Evolutionary conservation across 2,888 invertebrate genomes (phyloP), one percentile per base, ranked within the genome.

Genomic region (Fabriciana adippe): DNA sequence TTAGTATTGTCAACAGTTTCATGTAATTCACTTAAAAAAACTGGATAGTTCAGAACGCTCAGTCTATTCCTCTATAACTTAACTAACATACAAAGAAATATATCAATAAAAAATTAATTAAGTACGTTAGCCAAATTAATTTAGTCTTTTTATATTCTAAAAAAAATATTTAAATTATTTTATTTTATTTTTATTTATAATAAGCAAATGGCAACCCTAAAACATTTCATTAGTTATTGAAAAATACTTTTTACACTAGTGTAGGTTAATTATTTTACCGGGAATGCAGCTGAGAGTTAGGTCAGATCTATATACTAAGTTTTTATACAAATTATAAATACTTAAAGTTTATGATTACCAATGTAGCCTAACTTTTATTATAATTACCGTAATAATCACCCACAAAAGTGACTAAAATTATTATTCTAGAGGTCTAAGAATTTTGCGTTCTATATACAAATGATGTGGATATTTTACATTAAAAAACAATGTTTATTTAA

Each of bases 111-210:
- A 57, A 54, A 18, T 55, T 45, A 31, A 62, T 70, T 75, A 74
- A 75, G 75, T 75, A 74, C 61, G 69, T 64, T 64, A 57, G 75
- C 70, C 74, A 55, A 64, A 74, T 3, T n/a, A 48, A 18, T 14
- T 16, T 41, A 41, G 11, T 13, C 14, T 48, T 48, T 26, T 3
- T 16, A 21, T 53, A 18, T 21, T 4, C 16, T 59, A n/a, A n/a
- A 59, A 21, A 57, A 47, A 3, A 16, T 3, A 31, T 48, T 48
- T n/a, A 59, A 16, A 48, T 48, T 13, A 6, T 8, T 59, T 48
- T n/a, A 8, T 26, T 48, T 13, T 26, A 48, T 15, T 48, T 13
- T 59, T 13, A 59, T 26, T 48, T 48, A 59, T 16, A 16, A 59
- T 6, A 16, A 16, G 26, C 13, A 59, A 48, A 47, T 59, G 47